Evolutionary conservation across 2,797 vertebrate genomes (phyloP).

Genomic region (Ptychadena robeensis): DNA sequence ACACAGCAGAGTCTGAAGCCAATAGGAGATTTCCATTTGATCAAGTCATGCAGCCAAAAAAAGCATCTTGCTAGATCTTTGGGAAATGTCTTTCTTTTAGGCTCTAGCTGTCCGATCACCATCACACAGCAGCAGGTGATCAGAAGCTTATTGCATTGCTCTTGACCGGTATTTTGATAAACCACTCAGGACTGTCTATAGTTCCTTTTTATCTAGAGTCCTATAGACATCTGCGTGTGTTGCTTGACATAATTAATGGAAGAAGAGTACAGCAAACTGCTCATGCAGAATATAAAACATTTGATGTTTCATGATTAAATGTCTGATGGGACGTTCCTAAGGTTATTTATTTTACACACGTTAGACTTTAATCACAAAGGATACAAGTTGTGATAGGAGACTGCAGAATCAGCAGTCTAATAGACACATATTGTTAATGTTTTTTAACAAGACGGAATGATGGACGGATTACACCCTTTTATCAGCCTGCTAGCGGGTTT

Average conservation of each 20-base stretch:
- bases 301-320: conserved; percentile 5
- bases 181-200: background rate
- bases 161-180: background rate
- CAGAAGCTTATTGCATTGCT: background rate
- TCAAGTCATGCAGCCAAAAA: background rate
- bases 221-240: background rate
- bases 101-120: background rate
- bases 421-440: background rate
- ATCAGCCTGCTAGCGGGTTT: background rate
- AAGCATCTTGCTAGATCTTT: background rate
- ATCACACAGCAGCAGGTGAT: background rate
- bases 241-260: background rate
- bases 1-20: background rate
- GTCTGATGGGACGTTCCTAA: background rate
- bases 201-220: background rate
- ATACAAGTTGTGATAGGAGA: background rate
- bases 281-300: background rate
- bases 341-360: background rate
- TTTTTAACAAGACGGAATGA: background rate
- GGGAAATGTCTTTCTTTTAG: background rate
- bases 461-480: background rate
- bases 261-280: background rate
- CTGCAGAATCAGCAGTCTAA: background rate
- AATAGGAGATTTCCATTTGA: background rate
- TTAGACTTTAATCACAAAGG: background rate